phyloP scores from a whole-genome alignment of 2,888 invertebrate species.

The Heliconius sara region DNA sequence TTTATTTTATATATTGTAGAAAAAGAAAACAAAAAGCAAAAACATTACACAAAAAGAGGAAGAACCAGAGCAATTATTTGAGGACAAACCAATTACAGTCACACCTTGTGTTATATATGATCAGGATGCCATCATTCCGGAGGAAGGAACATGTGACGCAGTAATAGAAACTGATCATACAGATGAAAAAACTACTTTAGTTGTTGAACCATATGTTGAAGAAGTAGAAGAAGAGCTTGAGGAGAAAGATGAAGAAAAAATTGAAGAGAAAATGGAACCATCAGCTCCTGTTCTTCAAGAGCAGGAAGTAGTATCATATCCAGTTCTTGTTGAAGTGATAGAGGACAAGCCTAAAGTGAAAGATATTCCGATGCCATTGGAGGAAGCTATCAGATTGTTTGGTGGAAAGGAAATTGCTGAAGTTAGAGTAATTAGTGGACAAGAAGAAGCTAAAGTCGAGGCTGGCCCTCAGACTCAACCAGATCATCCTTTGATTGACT shows the following conservation, averaged over 20 bases:
- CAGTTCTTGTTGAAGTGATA: conserved; percentile 25
- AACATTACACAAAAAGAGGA: conserved; percentile 39
- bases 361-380: conserved; percentile 64
- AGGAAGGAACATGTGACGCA: conserved; percentile 1
- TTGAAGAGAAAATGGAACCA: conserved; percentile 52
- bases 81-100: background rate
- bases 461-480: conserved; percentile 66
- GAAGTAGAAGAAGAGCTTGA: conserved; percentile 21
- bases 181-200: conserved; percentile 15
- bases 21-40: conserved; percentile 69
- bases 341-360: conserved; percentile 49
- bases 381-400: conserved; percentile 67
- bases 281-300: conserved; percentile 69
- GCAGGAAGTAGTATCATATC: conserved; percentile 31
- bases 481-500: conserved; percentile 75
- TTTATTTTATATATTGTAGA: conserved; percentile 57
- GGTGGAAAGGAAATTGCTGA: conserved; percentile 69
- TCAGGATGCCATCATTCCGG: background rate
- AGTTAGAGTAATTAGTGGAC: conserved; percentile 68
- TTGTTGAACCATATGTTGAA: conserved; percentile 19
- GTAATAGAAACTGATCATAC: conserved; percentile 11
- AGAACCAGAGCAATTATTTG: conserved; percentile 16
- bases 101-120: background rate
- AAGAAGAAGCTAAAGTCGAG: conserved; percentile 70
- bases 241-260: conserved; percentile 24